Percentiles rank a stretch among this genome's conserved stretches.
Conservation (phyloP, 2,797 vertebrate species). For the Anisognathus igniventris region DNA sequence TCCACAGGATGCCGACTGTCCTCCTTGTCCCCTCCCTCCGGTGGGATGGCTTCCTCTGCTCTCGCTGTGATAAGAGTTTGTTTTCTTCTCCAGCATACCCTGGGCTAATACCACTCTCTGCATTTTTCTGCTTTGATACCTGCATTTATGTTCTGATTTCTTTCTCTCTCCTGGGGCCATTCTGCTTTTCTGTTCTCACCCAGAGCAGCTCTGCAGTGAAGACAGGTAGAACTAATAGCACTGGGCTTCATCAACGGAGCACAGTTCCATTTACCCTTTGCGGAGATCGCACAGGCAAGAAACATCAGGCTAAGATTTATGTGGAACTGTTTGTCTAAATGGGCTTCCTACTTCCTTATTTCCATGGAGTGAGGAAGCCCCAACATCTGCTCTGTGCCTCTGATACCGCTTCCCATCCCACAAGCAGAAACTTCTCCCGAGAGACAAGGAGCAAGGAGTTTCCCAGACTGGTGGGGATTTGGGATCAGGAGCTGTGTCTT, state of each 20-base stretch:
- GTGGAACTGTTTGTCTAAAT: conserved; percentile 25
- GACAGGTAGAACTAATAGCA: conserved; percentile 38
- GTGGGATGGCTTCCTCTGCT: conserved; percentile 60
- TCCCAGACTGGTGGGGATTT: neutral
- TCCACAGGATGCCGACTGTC: conserved; percentile 24
- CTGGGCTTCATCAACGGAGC: neutral
- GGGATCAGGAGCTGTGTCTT: neutral
- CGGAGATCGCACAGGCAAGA: neutral
- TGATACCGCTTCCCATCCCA: neutral
- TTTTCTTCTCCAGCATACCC: conserved; percentile 48
- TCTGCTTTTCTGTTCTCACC: conserved; percentile 10
- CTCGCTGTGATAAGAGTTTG: conserved; percentile 61
- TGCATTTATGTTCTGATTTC: conserved; percentile 49
- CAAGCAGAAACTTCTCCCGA: neutral
- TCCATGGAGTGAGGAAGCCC: neutral
- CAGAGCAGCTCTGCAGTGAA: neutral
- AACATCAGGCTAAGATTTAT: neutral
- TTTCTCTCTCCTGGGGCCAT: conserved; percentile 40
- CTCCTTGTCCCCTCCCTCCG: conserved; percentile 52
- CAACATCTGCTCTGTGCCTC: neutral
- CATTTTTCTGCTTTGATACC: conserved; percentile 58
- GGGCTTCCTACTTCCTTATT: conserved; percentile 35
- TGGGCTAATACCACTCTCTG: conserved; percentile 19
- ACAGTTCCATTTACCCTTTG: conserved; percentile 19
- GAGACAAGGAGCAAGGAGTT: neutral